Evolutionary conservation across 2,113 vertebrate genomes (phyloP).

Genomic region (Poicephalus gulielmi): DNA sequence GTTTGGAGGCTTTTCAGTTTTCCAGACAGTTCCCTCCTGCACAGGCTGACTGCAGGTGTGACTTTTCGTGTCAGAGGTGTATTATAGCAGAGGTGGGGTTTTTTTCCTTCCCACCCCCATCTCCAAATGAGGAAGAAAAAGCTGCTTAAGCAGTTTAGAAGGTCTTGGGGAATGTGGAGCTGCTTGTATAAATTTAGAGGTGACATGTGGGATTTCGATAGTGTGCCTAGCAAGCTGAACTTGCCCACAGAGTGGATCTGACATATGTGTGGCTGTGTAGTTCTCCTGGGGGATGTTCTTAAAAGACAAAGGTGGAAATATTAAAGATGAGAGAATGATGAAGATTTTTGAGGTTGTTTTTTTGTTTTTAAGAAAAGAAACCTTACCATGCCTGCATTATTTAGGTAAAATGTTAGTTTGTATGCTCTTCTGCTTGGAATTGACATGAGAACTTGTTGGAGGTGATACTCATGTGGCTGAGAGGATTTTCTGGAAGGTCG

Average conservation of each 20-base stretch:
- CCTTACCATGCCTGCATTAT: too few species aligned
- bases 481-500: neutral
- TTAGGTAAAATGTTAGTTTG: neutral
- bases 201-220: neutral
- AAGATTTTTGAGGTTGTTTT: neutral
- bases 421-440: neutral
- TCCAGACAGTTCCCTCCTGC: neutral
- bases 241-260: neutral
- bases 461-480: rapidly evolving
- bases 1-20: neutral
- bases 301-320: neutral
- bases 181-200: neutral
- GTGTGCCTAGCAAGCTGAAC: neutral
- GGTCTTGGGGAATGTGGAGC: neutral
- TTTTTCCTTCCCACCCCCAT: neutral
- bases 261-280: neutral
- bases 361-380: neutral
- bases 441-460: neutral
- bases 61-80: neutral
- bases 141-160: neutral
- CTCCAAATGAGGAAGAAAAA: neutral
- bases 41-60: neutral
- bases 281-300: neutral
- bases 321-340: neutral
- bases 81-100: neutral